phyloP scores from a whole-genome alignment of 1,140 invertebrate genomes.

The Zaprionus ornatus region DNA sequence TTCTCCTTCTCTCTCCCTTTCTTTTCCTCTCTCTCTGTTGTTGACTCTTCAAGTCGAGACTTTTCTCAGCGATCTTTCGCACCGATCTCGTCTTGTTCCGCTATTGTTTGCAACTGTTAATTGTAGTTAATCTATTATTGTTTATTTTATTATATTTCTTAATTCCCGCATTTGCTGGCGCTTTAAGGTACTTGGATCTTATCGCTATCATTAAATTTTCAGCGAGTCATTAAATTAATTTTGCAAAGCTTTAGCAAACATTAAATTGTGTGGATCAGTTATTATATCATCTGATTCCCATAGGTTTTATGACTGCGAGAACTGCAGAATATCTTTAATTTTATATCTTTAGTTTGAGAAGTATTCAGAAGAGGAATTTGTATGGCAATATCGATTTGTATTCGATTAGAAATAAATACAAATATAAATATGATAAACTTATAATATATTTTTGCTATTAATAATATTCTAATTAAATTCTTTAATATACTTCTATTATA shows the following conservation, averaged over 20 bases:
- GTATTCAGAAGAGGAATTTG: not conserved
- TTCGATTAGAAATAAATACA: too few species aligned
- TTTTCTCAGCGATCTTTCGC: slow-evolving; percentile 1
- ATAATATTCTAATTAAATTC: too few species aligned
- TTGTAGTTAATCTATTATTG: slow-evolving; percentile 5
- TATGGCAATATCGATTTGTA: too few species aligned
- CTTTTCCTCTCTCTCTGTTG: not conserved
- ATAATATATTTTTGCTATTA: too few species aligned
- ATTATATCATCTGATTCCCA: not conserved
- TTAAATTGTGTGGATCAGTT: not conserved
- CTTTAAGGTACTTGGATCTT: not conserved
- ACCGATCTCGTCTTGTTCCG: not conserved
- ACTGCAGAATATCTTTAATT: too few species aligned
- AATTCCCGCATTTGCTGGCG: not conserved
- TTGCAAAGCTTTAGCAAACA: not conserved
- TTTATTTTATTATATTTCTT: not conserved
- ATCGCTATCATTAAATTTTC: not conserved
- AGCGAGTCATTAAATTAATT: not conserved
- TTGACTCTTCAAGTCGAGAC: not conserved
- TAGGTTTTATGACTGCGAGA: too few species aligned
- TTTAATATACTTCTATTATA: too few species aligned
- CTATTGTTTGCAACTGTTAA: not conserved
- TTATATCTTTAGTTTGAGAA: not conserved
- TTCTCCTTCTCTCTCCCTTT: not conserved
- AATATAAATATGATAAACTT: too few species aligned